Percentiles rank a stretch among this genome's conserved stretches.
These are phyloP conservation scores for Nothobranchius kuhntae DNA, from an alignment of 2,113 vertebrate species.

Conservation along the genomic window DNA sequence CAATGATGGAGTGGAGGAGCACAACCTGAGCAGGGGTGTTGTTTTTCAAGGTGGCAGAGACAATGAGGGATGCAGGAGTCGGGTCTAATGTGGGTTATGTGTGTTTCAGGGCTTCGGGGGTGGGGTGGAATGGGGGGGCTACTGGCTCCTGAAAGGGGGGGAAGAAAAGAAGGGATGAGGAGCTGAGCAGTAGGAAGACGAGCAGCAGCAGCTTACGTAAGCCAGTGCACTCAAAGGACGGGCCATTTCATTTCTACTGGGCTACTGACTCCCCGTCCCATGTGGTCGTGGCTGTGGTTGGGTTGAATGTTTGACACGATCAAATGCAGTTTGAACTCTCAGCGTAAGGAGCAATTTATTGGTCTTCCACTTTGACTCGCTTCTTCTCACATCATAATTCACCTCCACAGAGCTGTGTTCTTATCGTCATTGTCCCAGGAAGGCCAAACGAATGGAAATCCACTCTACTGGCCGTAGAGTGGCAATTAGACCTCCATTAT, in stretches of 20 bases:
- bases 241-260: conserved; percentile 71
- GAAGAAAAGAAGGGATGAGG: conserved; percentile 57
- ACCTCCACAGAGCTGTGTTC: not conserved
- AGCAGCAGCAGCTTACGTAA: conserved; percentile 74
- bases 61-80: conserved; percentile 65
- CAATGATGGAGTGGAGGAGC: conserved; percentile 65
- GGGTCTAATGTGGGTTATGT: conserved; percentile 42
- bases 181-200: conserved; percentile 27
- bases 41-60: conserved; percentile 73
- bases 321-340: conserved; percentile 37
- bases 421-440: not conserved
- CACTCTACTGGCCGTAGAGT: conserved; percentile 9
- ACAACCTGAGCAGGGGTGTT: conserved; percentile 63
- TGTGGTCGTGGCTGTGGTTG: conserved; percentile 53
- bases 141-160: conserved; percentile 42
- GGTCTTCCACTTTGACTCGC: conserved; percentile 21
- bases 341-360: conserved; percentile 16
- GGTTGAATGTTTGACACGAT: conserved; percentile 43
- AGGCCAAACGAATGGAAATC: conserved; percentile 8
- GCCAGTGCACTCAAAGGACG: conserved; percentile 69
- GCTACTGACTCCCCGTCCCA: conserved; percentile 47
- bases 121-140: not conserved
- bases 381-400: not conserved
- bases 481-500: conserved; percentile 38
- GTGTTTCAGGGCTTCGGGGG: conserved; percentile 39